Conservation (phyloP, 2,113 vertebrate genomes). For the Microcebus griseorufus region DNA sequence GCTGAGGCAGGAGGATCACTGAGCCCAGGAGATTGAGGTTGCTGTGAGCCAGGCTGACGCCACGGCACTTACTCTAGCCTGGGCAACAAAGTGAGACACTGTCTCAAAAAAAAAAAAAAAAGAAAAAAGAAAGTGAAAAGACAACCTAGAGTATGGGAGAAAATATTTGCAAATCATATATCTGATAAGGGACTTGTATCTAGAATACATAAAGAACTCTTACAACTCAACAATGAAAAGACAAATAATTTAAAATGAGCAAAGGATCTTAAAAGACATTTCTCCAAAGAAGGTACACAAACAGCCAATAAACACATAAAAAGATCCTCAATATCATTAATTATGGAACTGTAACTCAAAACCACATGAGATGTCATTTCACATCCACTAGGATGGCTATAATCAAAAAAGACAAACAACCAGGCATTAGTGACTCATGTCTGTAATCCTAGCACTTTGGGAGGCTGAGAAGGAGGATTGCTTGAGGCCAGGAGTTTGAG, state of each 20-base stretch:
- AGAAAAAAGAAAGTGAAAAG: not conserved
- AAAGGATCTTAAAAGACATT: not conserved
- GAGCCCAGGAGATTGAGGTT: no score
- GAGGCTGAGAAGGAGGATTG: no score
- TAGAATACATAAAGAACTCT: not conserved
- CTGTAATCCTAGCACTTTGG: no score
- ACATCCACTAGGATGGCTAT: not conserved
- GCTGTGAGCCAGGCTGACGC: no score
- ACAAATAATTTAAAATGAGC: not conserved
- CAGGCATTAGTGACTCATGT: no score
- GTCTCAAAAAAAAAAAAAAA: no score
- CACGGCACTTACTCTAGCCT: no score
- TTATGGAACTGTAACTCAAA: constrained; percentile 6
- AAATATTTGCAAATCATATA: constrained; percentile 12
- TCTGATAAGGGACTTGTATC: not conserved
- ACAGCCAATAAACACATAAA: not conserved
- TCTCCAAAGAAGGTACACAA: not conserved
- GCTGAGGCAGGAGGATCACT: no score
- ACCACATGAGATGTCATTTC: not conserved
- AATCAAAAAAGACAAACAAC: not conserved
- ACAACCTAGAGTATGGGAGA: not conserved
- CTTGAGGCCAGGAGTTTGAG: no score
- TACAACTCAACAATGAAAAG: not conserved
- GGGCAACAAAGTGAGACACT: no score
- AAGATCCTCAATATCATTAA: not conserved